Conservation (phyloP, 2,888 invertebrate genomes). For the Apamea crenata region DNA sequence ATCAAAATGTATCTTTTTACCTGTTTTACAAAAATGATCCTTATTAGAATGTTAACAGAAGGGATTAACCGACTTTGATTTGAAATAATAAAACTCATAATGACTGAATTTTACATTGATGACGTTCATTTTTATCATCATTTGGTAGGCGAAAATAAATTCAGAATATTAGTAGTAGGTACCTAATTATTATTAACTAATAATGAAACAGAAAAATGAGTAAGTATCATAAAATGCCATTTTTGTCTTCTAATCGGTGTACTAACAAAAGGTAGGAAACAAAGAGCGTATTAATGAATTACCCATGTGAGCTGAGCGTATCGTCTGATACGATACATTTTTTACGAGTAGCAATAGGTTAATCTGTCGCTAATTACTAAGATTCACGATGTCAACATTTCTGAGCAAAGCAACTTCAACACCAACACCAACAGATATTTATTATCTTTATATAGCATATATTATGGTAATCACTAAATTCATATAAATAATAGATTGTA, state of each 20-base stretch:
- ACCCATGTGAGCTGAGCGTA: not conserved
- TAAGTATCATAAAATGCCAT: constrained; percentile 20
- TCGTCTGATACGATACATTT: constrained; percentile 14
- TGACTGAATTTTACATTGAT: not conserved
- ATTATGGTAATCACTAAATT: not conserved
- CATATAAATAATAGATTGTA: not conserved
- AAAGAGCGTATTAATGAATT: constrained; percentile 43
- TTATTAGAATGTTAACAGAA: constrained; percentile 3
- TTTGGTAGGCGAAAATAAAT: not conserved
- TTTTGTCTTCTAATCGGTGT: constrained; percentile 3
- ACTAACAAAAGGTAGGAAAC: constrained; percentile 10
- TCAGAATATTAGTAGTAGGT: not conserved
- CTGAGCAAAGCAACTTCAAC: not conserved
- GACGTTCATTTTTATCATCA: not conserved
- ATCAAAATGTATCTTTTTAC: constrained; percentile 25
- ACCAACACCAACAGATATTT: not conserved
- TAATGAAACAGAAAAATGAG: constrained; percentile 9
- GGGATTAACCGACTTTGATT: constrained; percentile 11
- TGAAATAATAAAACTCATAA: not conserved
- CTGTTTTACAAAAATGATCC: constrained; percentile 37
- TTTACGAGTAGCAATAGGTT: constrained; percentile 1
- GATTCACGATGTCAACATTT: not conserved
- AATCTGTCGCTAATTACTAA: not conserved
- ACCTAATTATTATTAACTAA: constrained; percentile 4
- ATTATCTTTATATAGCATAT: not conserved